A percentile compares a stretch with the other conserved stretches of the same genome.
phyloP scores from a whole-genome alignment of 2,113 vertebrate genomes.

The Redunca redunca region DNA sequence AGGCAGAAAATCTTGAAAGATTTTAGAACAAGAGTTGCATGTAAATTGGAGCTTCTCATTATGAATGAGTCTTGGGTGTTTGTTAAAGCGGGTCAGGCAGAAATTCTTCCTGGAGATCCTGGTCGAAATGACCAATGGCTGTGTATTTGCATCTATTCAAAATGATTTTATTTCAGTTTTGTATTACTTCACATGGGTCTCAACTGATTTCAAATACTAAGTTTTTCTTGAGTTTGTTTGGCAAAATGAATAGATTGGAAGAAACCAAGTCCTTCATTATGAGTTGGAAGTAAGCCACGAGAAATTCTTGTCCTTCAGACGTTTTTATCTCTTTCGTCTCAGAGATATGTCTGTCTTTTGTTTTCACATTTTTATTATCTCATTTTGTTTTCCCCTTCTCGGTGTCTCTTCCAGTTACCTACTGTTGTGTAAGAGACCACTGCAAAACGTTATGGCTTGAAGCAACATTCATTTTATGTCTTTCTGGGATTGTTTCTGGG shows the following conservation, averaged over 20 bases:
- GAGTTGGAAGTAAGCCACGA: slow-evolving; percentile 19
- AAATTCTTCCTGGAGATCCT: neutral
- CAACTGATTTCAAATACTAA: neutral
- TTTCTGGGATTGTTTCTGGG: neutral
- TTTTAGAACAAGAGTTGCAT: neutral
- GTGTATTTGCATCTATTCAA: neutral
- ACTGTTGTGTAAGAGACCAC: neutral
- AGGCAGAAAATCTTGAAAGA: neutral
- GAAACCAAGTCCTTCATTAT: slow-evolving; percentile 22
- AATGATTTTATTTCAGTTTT: neutral
- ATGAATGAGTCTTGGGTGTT: neutral
- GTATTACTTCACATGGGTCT: neutral
- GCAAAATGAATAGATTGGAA: neutral
- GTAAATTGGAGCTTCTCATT: neutral
- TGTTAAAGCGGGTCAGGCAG: neutral
- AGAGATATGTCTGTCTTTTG: slow-evolving; percentile 8
- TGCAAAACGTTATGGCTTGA: neutral
- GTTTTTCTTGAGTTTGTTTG: neutral
- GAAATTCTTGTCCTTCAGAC: slow-evolving; percentile 42
- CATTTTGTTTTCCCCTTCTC: slow-evolving; percentile 29
- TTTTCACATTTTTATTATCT: slow-evolving; percentile 21
- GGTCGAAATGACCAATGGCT: neutral
- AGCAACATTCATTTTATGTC: neutral
- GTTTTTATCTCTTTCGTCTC: neutral
- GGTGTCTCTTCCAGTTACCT: slow-evolving; percentile 11